These are phyloP conservation scores for Dendroctonus ponderosae DNA, from an alignment of 1,140 invertebrate species.

Conservation along the genomic window DNA sequence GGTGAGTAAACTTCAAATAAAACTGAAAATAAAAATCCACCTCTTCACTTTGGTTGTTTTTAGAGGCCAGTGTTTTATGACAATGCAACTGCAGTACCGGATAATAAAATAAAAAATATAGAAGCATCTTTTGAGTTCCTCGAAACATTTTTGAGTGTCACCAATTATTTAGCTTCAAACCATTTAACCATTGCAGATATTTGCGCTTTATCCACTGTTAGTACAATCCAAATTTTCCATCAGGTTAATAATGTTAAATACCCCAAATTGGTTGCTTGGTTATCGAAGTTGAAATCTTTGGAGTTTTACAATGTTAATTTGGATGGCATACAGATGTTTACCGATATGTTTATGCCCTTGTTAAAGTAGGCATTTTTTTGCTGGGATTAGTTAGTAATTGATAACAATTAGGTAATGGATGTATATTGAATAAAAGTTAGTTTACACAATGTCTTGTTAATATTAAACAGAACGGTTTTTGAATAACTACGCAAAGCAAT, in stretches of 20 bases:
- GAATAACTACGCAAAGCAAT: no score
- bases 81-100: conserved; percentile 7
- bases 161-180: conserved; percentile 32
- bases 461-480: no score
- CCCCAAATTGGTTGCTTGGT: conserved; percentile 33
- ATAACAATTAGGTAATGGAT: no score
- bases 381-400: no score
- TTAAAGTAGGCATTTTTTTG: neutral
- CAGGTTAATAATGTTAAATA: conserved; percentile 27
- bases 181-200: conserved; percentile 38
- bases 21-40: neutral
- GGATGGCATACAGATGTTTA: conserved; percentile 10
- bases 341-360: conserved; percentile 3
- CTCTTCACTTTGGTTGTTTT: neutral
- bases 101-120: conserved; percentile 13
- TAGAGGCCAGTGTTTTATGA: conserved; percentile 27
- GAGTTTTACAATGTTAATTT: conserved; percentile 26
- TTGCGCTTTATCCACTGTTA: conserved; percentile 30
- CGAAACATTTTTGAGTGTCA: conserved; percentile 32
- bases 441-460: no score
- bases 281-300: conserved; percentile 23
- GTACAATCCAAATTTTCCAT: conserved; percentile 27
- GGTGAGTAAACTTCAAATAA: conserved; percentile 15
- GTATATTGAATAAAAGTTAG: no score
- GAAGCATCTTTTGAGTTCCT: conserved; percentile 32